Conservation (phyloP, 2,797 vertebrate genomes). For the Myotis vivesi region DNA sequence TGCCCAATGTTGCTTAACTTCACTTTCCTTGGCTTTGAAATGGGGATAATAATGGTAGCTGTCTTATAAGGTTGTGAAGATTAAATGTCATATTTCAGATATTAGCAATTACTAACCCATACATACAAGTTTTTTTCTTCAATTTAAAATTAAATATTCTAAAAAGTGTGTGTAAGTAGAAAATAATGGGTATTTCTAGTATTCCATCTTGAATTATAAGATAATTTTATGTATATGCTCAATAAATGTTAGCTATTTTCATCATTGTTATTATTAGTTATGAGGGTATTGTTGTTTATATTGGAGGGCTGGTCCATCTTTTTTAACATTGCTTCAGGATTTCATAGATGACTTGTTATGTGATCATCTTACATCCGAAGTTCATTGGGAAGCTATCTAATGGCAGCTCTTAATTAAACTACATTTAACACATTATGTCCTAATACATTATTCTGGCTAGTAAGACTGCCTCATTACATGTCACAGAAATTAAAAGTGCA, state of each 20-base stretch:
- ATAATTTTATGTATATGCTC: constrained; percentile 3
- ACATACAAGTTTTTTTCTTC: neutral
- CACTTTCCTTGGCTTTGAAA: neutral
- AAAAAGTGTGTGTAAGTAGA: neutral
- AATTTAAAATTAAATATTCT: neutral
- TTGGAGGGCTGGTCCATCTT: neutral
- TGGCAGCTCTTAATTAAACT: constrained; percentile 61
- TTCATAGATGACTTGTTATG: constrained; percentile 35
- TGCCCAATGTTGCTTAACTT: neutral
- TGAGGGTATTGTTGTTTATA: neutral
- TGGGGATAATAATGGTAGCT: neutral
- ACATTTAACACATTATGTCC: constrained; percentile 59
- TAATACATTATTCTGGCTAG: constrained; percentile 64
- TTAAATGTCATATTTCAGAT: neutral
- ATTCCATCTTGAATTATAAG: neutral
- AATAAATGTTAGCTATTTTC: constrained; percentile 44
- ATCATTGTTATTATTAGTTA: constrained; percentile 36
- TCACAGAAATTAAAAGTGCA: constrained; percentile 63
- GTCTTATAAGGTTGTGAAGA: neutral
- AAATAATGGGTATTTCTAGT: neutral
- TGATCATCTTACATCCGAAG: constrained; percentile 17
- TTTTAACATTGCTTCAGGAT: constrained; percentile 35
- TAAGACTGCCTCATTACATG: constrained; percentile 59
- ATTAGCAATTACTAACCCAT: neutral
- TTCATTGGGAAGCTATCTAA: constrained; percentile 53